Conservation (phyloP, 2,113 vertebrate species). For the Nothocercus julius region DNA sequence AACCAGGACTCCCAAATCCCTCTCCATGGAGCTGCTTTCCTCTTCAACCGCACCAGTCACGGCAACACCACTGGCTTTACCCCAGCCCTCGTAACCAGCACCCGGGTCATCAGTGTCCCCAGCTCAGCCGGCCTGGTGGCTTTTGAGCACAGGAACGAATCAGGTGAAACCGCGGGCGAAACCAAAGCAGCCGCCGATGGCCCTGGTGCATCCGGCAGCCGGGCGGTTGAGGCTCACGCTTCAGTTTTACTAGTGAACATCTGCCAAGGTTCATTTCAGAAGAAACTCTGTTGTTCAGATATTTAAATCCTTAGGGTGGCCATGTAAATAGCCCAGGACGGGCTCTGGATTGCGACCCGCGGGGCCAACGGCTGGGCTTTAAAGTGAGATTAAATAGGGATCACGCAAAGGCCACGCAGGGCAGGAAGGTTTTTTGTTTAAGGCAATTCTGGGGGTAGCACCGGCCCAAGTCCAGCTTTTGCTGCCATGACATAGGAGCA, state of each 20-base stretch:
- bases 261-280: not conserved
- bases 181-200: fast-evolving
- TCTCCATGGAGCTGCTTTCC: not conserved
- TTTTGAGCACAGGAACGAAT: not conserved
- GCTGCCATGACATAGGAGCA: not conserved
- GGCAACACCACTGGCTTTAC: not conserved
- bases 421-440: not conserved
- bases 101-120: not conserved
- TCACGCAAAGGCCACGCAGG: fast-evolving
- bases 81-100: not conserved
- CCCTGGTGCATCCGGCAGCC: not conserved
- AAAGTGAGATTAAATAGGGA: not conserved
- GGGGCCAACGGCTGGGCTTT: not conserved
- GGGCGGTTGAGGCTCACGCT: not conserved
- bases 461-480: too few species aligned
- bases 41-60: not conserved
- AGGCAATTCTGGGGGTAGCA: not conserved
- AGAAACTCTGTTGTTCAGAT: not conserved
- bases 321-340: not conserved
- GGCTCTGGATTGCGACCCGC: not conserved
- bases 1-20: too few species aligned
- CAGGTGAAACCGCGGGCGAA: not conserved
- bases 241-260: not conserved
- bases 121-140: not conserved
- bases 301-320: not conserved